Evolutionary conservation across 2,888 invertebrate species (phyloP).

Genomic region (Cephus rjabovi): DNA sequence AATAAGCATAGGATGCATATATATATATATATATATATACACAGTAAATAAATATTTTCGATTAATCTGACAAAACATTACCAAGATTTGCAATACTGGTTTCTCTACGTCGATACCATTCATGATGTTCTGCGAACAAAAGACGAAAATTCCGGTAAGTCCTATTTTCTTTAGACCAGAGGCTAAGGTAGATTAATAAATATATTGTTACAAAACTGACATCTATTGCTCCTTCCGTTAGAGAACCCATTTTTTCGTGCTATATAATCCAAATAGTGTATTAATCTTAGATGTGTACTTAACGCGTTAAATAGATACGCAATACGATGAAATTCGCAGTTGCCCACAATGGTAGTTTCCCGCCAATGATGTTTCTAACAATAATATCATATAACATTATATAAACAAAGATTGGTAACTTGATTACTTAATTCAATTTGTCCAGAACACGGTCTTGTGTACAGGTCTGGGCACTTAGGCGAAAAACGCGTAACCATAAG

Average conservation of each 20-base stretch:
- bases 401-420: too few species aligned
- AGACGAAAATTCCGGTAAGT: slow-evolving; percentile 15
- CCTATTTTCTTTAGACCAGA: background rate
- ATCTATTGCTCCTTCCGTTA: slow-evolving; percentile 46
- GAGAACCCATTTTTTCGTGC: background rate
- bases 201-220: slow-evolving; percentile 33
- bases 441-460: too few species aligned
- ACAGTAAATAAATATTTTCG: background rate
- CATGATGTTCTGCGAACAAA: slow-evolving; percentile 76
- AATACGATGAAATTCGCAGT: background rate
- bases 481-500: too few species aligned
- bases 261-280: background rate
- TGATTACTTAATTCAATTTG: too few species aligned
- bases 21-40: too few species aligned
- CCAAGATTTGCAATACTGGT: slow-evolving; percentile 84
- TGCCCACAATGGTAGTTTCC: background rate
- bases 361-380: background rate
- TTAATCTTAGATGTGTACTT: background rate
- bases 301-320: background rate
- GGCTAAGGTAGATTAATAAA: slow-evolving; percentile 10
- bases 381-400: background rate
- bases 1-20: background rate
- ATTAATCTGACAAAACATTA: slow-evolving; percentile 39
- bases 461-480: too few species aligned
- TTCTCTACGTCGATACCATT: slow-evolving; percentile 77